These are phyloP conservation scores for Drosophila athabasca DNA, from an alignment of 1,140 invertebrate species.

Conservation along the genomic window DNA sequence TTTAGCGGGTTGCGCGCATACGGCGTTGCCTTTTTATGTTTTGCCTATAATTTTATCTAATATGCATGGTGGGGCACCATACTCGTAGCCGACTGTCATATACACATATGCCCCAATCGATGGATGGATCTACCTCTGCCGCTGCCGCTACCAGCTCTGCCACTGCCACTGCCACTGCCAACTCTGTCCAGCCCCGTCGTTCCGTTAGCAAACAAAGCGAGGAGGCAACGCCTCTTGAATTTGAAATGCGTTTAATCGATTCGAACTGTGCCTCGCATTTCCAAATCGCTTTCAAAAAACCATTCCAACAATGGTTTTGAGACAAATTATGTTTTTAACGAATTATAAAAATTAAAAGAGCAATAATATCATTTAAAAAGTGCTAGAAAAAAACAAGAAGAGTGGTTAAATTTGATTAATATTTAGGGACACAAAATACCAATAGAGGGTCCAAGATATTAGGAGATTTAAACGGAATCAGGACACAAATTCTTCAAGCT, in stretches of 20 bases:
- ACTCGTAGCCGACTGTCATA: slow-evolving; percentile 27
- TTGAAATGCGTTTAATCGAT: slow-evolving; percentile 33
- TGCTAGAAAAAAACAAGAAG: too few relatives aligned
- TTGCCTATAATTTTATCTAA: slow-evolving; percentile 80
- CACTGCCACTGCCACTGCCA: too few relatives aligned
- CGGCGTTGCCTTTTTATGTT: slow-evolving; percentile 66
- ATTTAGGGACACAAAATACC: too few relatives aligned
- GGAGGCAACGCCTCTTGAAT: slow-evolving; percentile 61
- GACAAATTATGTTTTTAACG: background rate
- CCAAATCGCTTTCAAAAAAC: slow-evolving; percentile 61
- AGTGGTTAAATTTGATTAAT: too few relatives aligned
- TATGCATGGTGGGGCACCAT: slow-evolving; percentile 48
- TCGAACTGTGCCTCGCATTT: slow-evolving; percentile 58
- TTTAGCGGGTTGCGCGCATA: slow-evolving; percentile 45
- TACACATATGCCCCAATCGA: slow-evolving; percentile 49
- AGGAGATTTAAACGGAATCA: too few relatives aligned
- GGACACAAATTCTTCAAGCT: too few relatives aligned
- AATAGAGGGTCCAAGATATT: too few relatives aligned
- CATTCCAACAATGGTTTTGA: background rate
- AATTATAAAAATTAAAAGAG: too few relatives aligned
- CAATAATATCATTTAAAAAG: too few relatives aligned
- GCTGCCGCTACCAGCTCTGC: background rate
- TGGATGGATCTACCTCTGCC: slow-evolving; percentile 28
- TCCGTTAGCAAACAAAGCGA: slow-evolving; percentile 71
- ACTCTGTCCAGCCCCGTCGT: too few relatives aligned